These are phyloP conservation scores for Sarcoramphus papa DNA, from an alignment of 2,797 vertebrate species.

Conservation along the genomic window DNA sequence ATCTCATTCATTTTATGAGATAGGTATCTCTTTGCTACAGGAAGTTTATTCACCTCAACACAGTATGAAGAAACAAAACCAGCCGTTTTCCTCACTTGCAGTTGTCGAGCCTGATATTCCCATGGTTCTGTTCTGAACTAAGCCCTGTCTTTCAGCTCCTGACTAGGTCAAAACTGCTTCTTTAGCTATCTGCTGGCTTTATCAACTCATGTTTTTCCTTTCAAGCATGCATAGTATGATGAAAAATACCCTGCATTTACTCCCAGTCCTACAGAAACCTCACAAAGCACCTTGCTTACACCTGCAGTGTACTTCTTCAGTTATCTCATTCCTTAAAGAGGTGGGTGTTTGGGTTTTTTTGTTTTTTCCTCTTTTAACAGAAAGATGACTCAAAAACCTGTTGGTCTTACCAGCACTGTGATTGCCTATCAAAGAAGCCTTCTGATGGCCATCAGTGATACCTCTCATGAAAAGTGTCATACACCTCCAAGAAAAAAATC, in stretches of 20 bases:
- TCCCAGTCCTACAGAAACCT: neutral
- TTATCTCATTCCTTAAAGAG: neutral
- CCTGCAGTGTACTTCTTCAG: neutral
- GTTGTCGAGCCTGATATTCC: neutral
- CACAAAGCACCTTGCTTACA: neutral
- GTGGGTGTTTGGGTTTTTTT: fast-evolving
- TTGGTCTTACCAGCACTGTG: neutral
- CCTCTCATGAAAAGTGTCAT: neutral
- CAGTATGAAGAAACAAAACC: neutral
- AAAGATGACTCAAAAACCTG: neutral
- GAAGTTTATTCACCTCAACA: neutral
- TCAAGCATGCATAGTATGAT: neutral
- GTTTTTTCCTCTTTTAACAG: neutral
- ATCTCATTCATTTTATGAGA: neutral
- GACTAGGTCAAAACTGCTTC: neutral
- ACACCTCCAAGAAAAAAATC: neutral
- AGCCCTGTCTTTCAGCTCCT: neutral
- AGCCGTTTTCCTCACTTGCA: neutral
- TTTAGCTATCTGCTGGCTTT: neutral
- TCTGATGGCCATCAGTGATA: neutral
- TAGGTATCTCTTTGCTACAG: neutral
- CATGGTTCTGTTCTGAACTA: neutral
- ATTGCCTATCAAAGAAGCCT: neutral
- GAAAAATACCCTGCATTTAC: neutral
- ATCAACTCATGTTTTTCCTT: neutral